Evolutionary conservation across 2,113 vertebrate genomes (phyloP).

Genomic region (Myanophis thanlyinensis): DNA sequence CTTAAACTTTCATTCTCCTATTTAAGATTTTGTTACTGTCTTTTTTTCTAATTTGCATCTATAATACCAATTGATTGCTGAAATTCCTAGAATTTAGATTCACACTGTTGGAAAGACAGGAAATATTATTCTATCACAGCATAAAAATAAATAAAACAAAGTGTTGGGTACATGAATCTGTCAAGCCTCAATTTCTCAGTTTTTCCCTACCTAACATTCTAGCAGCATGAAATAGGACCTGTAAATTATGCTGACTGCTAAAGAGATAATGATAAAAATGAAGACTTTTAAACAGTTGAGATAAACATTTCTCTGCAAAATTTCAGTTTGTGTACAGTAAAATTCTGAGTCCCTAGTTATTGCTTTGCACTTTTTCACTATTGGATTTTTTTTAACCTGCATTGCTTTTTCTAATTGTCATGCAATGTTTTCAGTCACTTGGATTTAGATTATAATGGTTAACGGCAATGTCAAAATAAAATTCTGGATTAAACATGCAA

Average conservation of each 20-base stretch:
- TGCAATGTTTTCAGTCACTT: not conserved
- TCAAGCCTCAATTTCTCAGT: not conserved
- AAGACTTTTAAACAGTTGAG: not conserved
- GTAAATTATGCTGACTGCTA: not conserved
- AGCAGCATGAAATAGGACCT: not conserved
- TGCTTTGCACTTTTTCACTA: not conserved
- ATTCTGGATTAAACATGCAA: not conserved
- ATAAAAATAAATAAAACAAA: not conserved
- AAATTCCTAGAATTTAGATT: not conserved
- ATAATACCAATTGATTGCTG: not conserved
- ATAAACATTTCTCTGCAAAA: not conserved
- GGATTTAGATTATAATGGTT: not conserved
- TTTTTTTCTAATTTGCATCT: slow-evolving; percentile 20
- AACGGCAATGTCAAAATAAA: not conserved
- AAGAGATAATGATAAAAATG: not conserved
- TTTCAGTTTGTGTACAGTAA: not conserved
- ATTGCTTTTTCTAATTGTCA: not conserved
- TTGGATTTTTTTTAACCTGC: not conserved
- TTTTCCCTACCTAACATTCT: not conserved
- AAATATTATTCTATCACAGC: not conserved
- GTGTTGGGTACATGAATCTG: not conserved
- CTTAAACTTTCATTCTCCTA: slow-evolving; percentile 24
- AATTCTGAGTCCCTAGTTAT: not conserved
- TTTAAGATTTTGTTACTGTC: slow-evolving; percentile 11
- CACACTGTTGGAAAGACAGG: not conserved